phyloP scores from a whole-genome alignment of 2,888 invertebrate species.

The Agrotis clavis region DNA sequence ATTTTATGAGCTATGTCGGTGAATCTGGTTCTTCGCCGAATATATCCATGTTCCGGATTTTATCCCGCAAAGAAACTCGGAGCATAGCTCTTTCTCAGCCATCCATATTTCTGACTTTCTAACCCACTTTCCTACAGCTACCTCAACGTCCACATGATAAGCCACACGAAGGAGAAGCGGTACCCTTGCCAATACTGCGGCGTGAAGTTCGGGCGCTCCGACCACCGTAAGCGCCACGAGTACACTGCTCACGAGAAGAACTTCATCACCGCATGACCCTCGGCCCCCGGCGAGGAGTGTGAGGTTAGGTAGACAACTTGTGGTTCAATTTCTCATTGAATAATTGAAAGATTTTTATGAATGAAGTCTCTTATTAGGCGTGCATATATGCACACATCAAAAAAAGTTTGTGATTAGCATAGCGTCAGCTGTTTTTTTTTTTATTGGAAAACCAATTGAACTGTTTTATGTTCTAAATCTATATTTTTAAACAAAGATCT shows the following conservation, averaged over 20 bases:
- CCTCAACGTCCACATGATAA: conserved; percentile 79
- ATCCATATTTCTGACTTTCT: too few species aligned
- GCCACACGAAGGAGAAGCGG: conserved; percentile 83
- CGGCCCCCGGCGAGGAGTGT: conserved; percentile 14
- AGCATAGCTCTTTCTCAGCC: too few species aligned
- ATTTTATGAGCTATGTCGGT: too few species aligned
- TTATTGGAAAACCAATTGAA: too few species aligned
- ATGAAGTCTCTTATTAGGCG: neutral
- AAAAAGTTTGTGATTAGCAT: too few species aligned
- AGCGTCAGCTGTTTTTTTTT: too few species aligned
- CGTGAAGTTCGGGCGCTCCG: conserved; percentile 82
- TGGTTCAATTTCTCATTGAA: neutral
- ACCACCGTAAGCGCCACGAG: conserved; percentile 86
- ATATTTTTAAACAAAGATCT: too few species aligned
- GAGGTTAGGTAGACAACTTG: too few species aligned
- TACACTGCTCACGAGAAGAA: conserved; percentile 82
- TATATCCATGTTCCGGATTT: too few species aligned
- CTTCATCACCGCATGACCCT: conserved; percentile 44
- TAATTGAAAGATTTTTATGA: neutral
- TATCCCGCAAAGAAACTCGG: too few species aligned
- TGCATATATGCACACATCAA: neutral
- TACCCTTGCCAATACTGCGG: conserved; percentile 85
- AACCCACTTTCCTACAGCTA: conserved; percentile 69
- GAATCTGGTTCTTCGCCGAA: too few species aligned
- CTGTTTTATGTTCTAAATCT: too few species aligned